Evolutionary conservation across 2,888 invertebrate species (phyloP).

Genomic region (Carpatolechia fugitivella): DNA sequence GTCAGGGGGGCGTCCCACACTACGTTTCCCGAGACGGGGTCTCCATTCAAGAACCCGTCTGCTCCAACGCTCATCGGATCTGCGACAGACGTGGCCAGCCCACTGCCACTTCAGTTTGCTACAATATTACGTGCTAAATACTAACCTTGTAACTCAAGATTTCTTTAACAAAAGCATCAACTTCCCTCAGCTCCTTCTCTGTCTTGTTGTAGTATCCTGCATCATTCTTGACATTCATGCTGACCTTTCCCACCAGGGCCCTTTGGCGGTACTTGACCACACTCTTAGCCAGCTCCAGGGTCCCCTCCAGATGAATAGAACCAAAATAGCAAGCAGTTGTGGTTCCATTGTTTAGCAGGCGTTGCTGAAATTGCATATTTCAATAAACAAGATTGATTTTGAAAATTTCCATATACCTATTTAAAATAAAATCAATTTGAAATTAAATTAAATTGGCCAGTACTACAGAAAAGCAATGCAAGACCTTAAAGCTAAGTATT

Average conservation of each 20-base stretch:
- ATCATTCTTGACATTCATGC: constrained; percentile 83
- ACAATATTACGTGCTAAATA: too few species aligned
- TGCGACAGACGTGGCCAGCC: too few species aligned
- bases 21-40: too few species aligned
- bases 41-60: too few species aligned
- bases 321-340: constrained; percentile 95
- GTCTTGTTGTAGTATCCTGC: constrained; percentile 83
- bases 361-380: constrained; percentile 74
- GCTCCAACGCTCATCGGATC: too few species aligned
- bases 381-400: background rate
- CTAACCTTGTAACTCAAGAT: constrained; percentile 49
- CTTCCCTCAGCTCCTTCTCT: constrained; percentile 80
- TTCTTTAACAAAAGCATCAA: constrained; percentile 80
- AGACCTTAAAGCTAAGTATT: too few species aligned
- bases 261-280: constrained; percentile 85
- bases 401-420: too few species aligned
- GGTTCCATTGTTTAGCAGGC: constrained; percentile 87
- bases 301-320: constrained; percentile 85
- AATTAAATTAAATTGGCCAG: too few species aligned
- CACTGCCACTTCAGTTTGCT: too few species aligned
- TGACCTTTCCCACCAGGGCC: constrained; percentile 92
- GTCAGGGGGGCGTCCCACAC: too few species aligned
- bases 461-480: too few species aligned
- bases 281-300: constrained; percentile 84
- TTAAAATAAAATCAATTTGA: too few species aligned